Percentiles rank a stretch among this genome's conserved stretches.
Conservation (phyloP, 2,113 vertebrate genomes). For the Tachycineta bicolor region DNA sequence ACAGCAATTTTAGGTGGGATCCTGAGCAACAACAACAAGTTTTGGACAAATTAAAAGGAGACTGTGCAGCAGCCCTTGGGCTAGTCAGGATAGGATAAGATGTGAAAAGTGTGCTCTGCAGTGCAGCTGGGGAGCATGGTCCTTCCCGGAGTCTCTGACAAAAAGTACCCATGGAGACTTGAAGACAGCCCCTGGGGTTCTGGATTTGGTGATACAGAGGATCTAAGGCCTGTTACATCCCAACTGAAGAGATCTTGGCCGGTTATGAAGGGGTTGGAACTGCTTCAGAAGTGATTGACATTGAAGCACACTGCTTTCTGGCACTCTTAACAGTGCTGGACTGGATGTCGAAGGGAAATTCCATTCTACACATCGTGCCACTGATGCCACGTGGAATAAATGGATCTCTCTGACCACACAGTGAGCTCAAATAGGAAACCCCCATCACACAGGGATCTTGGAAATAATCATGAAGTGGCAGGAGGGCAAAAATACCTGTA, state of each 20-base stretch:
- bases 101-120: background rate
- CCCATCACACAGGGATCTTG: background rate
- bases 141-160: background rate
- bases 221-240: background rate
- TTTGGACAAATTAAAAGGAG: background rate
- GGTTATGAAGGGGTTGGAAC: background rate
- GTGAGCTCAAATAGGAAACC: background rate
- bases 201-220: background rate
- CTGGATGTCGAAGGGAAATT: background rate
- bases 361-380: background rate
- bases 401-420: background rate
- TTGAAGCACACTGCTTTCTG: background rate
- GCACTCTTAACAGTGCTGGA: background rate
- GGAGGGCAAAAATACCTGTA: fast-evolving
- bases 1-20: background rate
- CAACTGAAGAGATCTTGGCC: background rate
- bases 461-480: background rate
- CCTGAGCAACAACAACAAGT: background rate
- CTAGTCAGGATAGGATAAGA: background rate
- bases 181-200: background rate
- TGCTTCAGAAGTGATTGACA: background rate
- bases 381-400: background rate
- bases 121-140: background rate
- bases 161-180: background rate
- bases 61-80: background rate